Evolutionary conservation across 2,888 invertebrate genomes (phyloP), one percentile per base, ranked within the genome.

Genomic region (Macaria liturata): DNA sequence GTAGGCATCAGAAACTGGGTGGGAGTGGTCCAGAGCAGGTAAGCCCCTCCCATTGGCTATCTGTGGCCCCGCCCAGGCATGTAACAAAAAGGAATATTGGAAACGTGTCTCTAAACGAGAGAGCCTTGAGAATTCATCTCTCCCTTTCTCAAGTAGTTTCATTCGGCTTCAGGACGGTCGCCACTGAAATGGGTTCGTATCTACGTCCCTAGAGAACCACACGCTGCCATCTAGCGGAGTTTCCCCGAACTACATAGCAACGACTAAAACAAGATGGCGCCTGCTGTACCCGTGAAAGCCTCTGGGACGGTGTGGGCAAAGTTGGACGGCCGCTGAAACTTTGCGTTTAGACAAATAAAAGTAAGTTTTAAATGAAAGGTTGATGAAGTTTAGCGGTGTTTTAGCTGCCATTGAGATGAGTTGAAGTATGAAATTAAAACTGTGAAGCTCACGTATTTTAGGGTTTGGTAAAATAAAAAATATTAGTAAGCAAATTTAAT

Each of bases 71-170:
- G 80, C 91, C 91, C 83, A 87, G 80, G 67, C 54, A 66, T 67
- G 70, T 77, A 71, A 80, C 81, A 86, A 87, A 87, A 90, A 88
- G 81, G 85, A 86, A 83, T 68, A 75, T 75, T 78, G 74, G 72
- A 72, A 72, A 66, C 70, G 57, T 66, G 77, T 85, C 84, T 84
- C 84, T 72, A 74, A 78, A 81, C 73, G 75, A 72, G 7, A 70
- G 87, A 88, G 84, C 86, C 88, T 88, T 88, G 90, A 91, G 91
- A 91, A 86, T 86, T 88, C 70, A 67, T 84, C 88, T 85, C 80
- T 91, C 91, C 84, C 90, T 90, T 88, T 91, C 91, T 89, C 75
- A 79, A 81, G 78, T 63, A 62, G 62, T 58, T 71, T 64, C 62
- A 82, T 78, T 78, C 72, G 75, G 67, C 84, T 91, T 88, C 81